Conservation (phyloP, 2,113 vertebrate species). For the Colaptes auratus region DNA sequence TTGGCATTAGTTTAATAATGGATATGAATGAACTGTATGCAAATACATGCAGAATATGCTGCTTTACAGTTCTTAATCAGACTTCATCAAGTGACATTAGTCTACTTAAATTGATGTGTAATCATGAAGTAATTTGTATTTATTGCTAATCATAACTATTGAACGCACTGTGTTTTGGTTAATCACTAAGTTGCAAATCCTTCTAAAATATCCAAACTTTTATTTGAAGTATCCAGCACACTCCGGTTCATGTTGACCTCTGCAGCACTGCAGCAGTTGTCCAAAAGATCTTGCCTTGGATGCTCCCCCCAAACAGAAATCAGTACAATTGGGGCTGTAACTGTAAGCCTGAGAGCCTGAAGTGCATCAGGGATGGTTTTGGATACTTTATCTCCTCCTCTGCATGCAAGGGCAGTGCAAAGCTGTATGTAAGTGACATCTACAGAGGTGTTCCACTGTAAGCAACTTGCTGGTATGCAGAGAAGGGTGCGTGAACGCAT, state of each 20-base stretch:
- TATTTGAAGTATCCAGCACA: constrained; percentile 16
- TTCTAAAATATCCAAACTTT: neutral
- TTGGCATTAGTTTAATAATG: neutral
- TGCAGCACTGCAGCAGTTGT: neutral
- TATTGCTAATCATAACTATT: constrained; percentile 55
- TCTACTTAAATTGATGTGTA: constrained; percentile 10
- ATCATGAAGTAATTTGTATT: constrained; percentile 38
- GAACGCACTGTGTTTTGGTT: constrained; percentile 37
- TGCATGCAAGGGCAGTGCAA: neutral
- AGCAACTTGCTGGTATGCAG: neutral
- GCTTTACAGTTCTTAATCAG: constrained; percentile 6
- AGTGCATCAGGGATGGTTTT: neutral
- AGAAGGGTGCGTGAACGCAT: rapidly evolving
- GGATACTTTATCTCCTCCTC: neutral
- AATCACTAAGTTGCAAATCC: constrained; percentile 26
- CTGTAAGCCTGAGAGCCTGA: neutral
- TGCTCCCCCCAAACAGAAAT: neutral
- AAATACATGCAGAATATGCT: neutral
- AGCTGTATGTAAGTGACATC: neutral
- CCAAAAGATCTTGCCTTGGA: neutral
- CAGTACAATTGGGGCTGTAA: neutral
- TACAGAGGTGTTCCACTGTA: neutral
- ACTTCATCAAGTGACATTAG: neutral
- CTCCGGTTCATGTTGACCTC: constrained; percentile 10
- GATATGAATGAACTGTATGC: neutral